A percentile compares a stretch with the other conserved stretches of the same genome.
phyloP scores from a whole-genome alignment of 2,797 vertebrate genomes.

The Sebastes melanostomus region DNA sequence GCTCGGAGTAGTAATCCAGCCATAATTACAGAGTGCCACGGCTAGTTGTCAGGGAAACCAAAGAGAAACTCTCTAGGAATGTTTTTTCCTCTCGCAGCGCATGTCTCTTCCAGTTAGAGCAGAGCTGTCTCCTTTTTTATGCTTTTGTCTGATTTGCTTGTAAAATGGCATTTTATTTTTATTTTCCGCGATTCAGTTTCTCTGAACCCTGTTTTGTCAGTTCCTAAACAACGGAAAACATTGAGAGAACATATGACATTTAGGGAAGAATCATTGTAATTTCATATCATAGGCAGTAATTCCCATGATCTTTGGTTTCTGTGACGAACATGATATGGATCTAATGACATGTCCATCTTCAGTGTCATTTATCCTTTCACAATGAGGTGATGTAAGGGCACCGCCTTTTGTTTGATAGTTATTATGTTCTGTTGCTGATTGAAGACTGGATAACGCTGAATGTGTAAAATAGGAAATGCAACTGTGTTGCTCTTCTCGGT shows the following conservation, averaged over 20 bases:
- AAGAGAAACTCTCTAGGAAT: conserved; percentile 79
- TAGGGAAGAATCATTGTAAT: not conserved
- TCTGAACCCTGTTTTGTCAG: not conserved
- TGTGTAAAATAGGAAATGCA: not conserved
- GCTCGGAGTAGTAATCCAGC: conserved; percentile 71
- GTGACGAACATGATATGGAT: not conserved
- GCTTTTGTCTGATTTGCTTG: conserved; percentile 27
- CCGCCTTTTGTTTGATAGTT: not conserved
- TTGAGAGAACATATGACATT: not conserved
- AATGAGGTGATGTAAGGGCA: not conserved
- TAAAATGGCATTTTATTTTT: conserved; percentile 1
- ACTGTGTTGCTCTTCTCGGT: not conserved
- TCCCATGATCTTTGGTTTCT: not conserved
- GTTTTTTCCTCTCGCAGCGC: conserved; percentile 56
- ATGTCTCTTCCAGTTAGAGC: conserved; percentile 40
- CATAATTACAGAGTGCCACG: conserved; percentile 75
- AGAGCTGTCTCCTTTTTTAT: conserved; percentile 18
- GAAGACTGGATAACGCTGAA: not conserved
- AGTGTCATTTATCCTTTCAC: not conserved
- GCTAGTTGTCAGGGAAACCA: conserved; percentile 81
- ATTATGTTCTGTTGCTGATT: not conserved
- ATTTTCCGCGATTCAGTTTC: not conserved
- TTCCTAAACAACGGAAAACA: not conserved
- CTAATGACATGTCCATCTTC: not conserved
- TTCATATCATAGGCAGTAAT: not conserved